Conservation (phyloP, 2,888 invertebrate species). For the Argyra leucocephala region DNA sequence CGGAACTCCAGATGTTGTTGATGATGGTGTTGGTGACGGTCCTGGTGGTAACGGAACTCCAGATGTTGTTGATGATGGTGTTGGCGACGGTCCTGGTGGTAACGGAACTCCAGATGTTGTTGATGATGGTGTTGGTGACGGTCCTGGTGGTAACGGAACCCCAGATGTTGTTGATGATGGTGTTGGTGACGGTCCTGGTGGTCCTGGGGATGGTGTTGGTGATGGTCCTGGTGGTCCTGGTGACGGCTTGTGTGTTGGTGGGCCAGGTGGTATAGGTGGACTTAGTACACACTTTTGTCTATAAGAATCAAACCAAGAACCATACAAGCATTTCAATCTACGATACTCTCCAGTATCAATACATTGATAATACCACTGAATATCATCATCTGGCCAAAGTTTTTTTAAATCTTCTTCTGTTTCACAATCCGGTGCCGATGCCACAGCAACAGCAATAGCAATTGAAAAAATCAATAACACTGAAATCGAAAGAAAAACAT, state of each 20-base stretch:
- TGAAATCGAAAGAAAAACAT: too few species aligned
- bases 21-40: slow-evolving; percentile 18
- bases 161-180: neutral
- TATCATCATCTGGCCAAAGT: slow-evolving; percentile 28
- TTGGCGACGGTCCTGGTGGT: slow-evolving; percentile 16
- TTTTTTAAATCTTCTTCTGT: slow-evolving; percentile 28
- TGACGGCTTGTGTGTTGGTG: too few species aligned
- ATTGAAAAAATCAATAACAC: too few species aligned
- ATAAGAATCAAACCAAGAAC: too few species aligned
- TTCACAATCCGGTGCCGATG: neutral
- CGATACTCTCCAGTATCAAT: neutral
- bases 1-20: slow-evolving; percentile 7
- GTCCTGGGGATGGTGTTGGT: neutral
- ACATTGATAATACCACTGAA: slow-evolving; percentile 27
- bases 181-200: slow-evolving; percentile 7
- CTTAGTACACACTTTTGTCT: neutral
- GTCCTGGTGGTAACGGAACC: slow-evolving; percentile 11
- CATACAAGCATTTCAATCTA: too few species aligned
- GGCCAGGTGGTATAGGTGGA: neutral
- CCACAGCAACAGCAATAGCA: too few species aligned
- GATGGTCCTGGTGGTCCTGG: neutral
- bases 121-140: slow-evolving; percentile 19
- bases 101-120: slow-evolving; percentile 16
- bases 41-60: slow-evolving; percentile 20
- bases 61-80: neutral